These are phyloP conservation scores for Crambe crambe DNA, from an alignment of 37 sponge, comb jelly and placozoan species.

Conservation along the genomic window DNA sequence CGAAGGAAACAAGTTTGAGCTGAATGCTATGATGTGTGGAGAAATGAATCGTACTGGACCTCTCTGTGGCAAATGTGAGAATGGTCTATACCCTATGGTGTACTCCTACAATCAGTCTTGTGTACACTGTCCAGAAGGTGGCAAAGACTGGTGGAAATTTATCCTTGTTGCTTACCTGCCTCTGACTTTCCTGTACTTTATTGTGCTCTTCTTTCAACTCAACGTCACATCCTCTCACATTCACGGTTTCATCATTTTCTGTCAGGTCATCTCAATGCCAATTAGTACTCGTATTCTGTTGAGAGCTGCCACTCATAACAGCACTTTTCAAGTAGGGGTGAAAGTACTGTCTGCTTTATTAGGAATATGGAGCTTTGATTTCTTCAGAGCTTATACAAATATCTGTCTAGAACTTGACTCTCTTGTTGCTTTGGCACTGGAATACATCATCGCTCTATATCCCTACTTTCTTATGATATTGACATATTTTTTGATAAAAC, in stretches of 20 bases:
- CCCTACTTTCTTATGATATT: background rate
- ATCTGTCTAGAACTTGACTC: slow-evolving; percentile 1
- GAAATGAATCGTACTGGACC: slow-evolving; percentile 31
- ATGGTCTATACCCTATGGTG: slow-evolving; percentile 9
- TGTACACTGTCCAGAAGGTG: background rate
- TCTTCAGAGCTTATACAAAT: background rate
- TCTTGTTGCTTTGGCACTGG: slow-evolving; percentile 5
- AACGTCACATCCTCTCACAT: slow-evolving; percentile 52
- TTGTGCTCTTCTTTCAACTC: slow-evolving; percentile 57
- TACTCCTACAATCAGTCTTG: slow-evolving; percentile 34
- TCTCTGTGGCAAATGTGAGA: slow-evolving; percentile 63
- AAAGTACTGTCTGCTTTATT: background rate
- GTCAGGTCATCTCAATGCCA: slow-evolving; percentile 37
- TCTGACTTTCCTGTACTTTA: slow-evolving; percentile 43
- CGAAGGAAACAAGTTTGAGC: background rate
- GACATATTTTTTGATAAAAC: slow-evolving; percentile 15
- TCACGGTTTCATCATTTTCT: slow-evolving; percentile 49
- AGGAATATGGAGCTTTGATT: slow-evolving; percentile 34
- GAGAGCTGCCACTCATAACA: too few species aligned
- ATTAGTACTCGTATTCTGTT: slow-evolving; percentile 10
- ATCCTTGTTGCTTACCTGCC: slow-evolving; percentile 38
- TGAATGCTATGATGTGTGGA: slow-evolving; percentile 23
- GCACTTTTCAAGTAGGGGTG: too few species aligned
- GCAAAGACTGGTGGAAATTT: slow-evolving; percentile 1
- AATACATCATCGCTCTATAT: slow-evolving; percentile 15